Evolutionary conservation across 2,888 invertebrate genomes (phyloP).

Genomic region (Allophyes oxyacanthae): DNA sequence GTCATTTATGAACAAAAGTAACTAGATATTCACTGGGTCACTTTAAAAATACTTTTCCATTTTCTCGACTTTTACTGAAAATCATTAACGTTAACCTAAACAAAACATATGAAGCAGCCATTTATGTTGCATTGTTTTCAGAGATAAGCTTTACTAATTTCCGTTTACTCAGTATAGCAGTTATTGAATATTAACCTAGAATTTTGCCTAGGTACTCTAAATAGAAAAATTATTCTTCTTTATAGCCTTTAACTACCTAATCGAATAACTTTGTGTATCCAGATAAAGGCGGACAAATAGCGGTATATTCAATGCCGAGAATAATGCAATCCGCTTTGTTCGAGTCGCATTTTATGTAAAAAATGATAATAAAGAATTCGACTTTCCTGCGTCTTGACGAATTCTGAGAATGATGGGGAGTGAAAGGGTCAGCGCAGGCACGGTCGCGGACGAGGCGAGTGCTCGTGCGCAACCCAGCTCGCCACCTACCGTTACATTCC

Average conservation of each 20-base stretch:
- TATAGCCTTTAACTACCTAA: slow-evolving; percentile 2
- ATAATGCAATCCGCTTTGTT: too few relatives aligned
- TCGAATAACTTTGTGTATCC: not conserved
- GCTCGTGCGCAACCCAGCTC: slow-evolving; percentile 76
- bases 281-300: slow-evolving; percentile 1
- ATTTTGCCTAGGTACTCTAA: not conserved
- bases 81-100: slow-evolving; percentile 7
- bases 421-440: slow-evolving; percentile 55
- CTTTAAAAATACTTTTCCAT: slow-evolving; percentile 14
- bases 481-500: slow-evolving; percentile 78
- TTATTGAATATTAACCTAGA: slow-evolving; percentile 20
- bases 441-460: slow-evolving; percentile 43
- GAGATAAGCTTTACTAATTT: slow-evolving; percentile 14
- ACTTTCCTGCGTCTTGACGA: slow-evolving; percentile 70
- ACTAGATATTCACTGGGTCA: slow-evolving; percentile 31
- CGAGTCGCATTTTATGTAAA: not conserved
- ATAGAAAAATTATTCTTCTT: not conserved
- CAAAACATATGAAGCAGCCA: slow-evolving; percentile 5
- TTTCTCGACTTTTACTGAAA: slow-evolving; percentile 22
- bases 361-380: slow-evolving; percentile 67
- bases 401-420: slow-evolving; percentile 63
- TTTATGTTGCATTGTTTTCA: slow-evolving; percentile 25
- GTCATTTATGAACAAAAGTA: slow-evolving; percentile 40
- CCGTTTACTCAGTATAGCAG: slow-evolving; percentile 4
- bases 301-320: not conserved